Base-by-base conservation (phyloP, 2,113 vertebrate species). In the Butorides virescens region DNA sequence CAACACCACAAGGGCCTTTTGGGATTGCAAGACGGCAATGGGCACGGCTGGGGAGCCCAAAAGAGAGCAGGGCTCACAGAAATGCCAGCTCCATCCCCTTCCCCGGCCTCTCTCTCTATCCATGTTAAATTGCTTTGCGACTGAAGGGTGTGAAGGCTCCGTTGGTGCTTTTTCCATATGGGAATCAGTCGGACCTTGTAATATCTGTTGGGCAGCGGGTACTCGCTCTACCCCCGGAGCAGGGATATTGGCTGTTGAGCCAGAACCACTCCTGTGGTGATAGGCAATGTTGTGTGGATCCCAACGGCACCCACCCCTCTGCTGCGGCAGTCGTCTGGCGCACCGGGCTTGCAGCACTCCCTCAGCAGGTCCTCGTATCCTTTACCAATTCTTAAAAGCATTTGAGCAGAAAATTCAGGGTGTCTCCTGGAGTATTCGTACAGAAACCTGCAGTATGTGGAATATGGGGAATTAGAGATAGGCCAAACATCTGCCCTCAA, bases 341-440 rank as follows among this genome's bases (percentile, higher is more conserved):
- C 94, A 11, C 91, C 74, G 2, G 75, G n/a, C 82, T 79, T 67
- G 80, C 97, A 98, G 83, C 98, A 98, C 32, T 96, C 92, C 6
- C 26, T 74, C 85, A 98, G 77, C 15, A 97, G 76, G 26, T 80
- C 86, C 91, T 98, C 76, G 4, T 97, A 97, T 17, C 92, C 85
- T 65, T 74, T 88, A 20, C 56, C 66, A 30, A 97, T 92, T 82
- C 96, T 85, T 85, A 97, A 78, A 36, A 95, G 89, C 80, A 97
- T 89, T 21, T 91, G 83, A 65, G 85, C 56, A 10, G 96, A 95
- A 72, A 97, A 90, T 39, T 97, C 95, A 1, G 93, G 81, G 62
- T 97, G 95, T 86, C 97, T 97, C 93, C 97, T 96, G 95, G 96
- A 94, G n/a, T 97, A 98, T 81, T 98, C 97, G 3, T 97, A 96